Conservation (phyloP, 2,888 invertebrate species). For the Hymenopus coronatus region DNA sequence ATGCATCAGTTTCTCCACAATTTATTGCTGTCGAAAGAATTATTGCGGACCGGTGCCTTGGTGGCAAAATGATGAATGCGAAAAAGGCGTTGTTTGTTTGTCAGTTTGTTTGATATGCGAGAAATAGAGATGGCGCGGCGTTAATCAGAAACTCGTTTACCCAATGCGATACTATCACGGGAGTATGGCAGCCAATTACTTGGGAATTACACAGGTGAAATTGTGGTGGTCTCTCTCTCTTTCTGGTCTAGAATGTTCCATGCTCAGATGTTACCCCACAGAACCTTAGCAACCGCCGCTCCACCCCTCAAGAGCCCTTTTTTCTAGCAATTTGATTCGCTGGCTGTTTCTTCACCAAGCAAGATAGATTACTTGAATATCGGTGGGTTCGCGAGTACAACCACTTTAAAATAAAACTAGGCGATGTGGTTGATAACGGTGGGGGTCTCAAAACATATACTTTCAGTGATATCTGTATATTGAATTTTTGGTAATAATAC, state of each 20-base stretch:
- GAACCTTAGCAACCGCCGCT: neutral
- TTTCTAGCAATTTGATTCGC: neutral
- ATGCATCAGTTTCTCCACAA: neutral
- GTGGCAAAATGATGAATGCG: neutral
- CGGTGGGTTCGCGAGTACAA: neutral
- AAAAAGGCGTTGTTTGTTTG: neutral
- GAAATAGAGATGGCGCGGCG: neutral
- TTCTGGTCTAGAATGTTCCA: neutral
- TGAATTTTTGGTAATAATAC: too few species aligned
- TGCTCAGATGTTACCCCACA: neutral
- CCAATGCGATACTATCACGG: neutral
- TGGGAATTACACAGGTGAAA: neutral
- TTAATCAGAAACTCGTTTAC: slow-evolving; percentile 11
- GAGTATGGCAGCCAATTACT: neutral
- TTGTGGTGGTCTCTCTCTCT: neutral
- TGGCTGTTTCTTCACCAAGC: neutral
- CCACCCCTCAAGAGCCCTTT: neutral
- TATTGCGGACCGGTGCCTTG: neutral
- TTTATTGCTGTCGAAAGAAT: neutral
- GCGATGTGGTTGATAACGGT: too few species aligned
- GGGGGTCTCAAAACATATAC: too few species aligned
- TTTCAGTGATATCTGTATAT: too few species aligned
- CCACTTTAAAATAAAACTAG: neutral
- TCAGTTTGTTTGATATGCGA: neutral
- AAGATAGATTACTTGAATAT: neutral